Evolutionary conservation across 1,140 invertebrate genomes (phyloP).

Genomic region (Acromyrmex charruanus): DNA sequence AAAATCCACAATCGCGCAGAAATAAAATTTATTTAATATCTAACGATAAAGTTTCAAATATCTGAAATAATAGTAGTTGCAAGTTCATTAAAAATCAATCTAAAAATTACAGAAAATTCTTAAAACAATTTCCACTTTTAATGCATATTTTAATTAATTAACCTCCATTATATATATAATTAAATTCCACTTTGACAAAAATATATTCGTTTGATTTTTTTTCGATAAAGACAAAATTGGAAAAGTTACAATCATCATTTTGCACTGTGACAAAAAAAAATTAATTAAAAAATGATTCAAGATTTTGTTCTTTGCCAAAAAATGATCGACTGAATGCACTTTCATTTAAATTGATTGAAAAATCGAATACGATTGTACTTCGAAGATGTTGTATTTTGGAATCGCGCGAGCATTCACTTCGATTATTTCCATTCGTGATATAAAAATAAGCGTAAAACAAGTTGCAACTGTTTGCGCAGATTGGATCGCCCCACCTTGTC

Average conservation of each 20-base stretch:
- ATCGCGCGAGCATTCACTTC: neutral
- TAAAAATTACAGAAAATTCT: neutral
- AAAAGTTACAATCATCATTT: neutral
- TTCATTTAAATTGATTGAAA: neutral
- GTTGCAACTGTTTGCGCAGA: slow-evolving; percentile 1
- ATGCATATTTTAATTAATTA: neutral
- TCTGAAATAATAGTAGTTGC: neutral
- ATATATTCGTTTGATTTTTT: neutral
- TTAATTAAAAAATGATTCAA: neutral
- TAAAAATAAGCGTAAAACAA: neutral
- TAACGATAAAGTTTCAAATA: slow-evolving; percentile 23
- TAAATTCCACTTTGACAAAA: neutral
- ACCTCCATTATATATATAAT: neutral
- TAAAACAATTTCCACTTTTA: neutral
- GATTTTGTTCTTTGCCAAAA: neutral
- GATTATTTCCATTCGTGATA: neutral
- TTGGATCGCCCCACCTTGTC: slow-evolving; percentile 7
- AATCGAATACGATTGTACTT: neutral
- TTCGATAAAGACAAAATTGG: neutral
- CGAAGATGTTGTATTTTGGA: neutral
- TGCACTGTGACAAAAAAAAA: neutral
- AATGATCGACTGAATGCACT: neutral
- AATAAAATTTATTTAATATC: slow-evolving; percentile 27
- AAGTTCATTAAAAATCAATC: neutral
- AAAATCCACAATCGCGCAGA: slow-evolving; percentile 19